Evolutionary conservation across 1,140 invertebrate species (phyloP), one percentile per base, ranked within the genome.

Genomic region (Drosophila suzukii): DNA sequence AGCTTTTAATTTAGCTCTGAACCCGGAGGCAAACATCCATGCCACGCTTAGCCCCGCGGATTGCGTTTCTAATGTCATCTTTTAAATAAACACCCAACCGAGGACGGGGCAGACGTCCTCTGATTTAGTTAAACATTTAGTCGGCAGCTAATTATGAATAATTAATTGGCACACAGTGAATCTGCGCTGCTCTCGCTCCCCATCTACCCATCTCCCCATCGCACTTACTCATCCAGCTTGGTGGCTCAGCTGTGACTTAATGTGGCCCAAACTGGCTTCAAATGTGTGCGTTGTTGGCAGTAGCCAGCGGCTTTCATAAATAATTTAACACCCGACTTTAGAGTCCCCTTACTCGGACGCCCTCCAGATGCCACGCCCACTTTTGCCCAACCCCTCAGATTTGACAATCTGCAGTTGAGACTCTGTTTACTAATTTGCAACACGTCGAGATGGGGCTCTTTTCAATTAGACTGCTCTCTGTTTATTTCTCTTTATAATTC

Each of bases 41-140:
- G 38, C 54, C 39, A 36, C 57, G 6, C 38, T 47, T 49, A 34
- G 60, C 50, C 57, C 32, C 81, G 58, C 55, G 58, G 51, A 75
- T 54, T 44, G 44, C 56, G 43, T 57, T 72, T 49, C 41, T 66
- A 53, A 68, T 56, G 59, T 66, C 59, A 78, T 60, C 55, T 77
- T 77, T 81, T 59, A 70, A 83, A 74, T 63, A 74, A 74, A 74
- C 59, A 62, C 55, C 38, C 17, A 15, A 12, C 51, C 24, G 57
- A 34, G 24, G 32, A 7, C 55, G n/a, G 27, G 27, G 24, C 59
- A 36, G 61, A 15, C 72, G 49, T 76, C 73, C 73, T 70, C 74
- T 75, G 81, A 84, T 84, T 84, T 80, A 76, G 81, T 73, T 84
- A 80, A 84, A 73, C 81, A 83, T 73, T 84, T 80, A 84, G 81